Percentiles rank a stretch among this genome's conserved stretches.
Evolutionary conservation across 2,113 vertebrate genomes (phyloP).

Genomic region (Cochlearius cochlearius): DNA sequence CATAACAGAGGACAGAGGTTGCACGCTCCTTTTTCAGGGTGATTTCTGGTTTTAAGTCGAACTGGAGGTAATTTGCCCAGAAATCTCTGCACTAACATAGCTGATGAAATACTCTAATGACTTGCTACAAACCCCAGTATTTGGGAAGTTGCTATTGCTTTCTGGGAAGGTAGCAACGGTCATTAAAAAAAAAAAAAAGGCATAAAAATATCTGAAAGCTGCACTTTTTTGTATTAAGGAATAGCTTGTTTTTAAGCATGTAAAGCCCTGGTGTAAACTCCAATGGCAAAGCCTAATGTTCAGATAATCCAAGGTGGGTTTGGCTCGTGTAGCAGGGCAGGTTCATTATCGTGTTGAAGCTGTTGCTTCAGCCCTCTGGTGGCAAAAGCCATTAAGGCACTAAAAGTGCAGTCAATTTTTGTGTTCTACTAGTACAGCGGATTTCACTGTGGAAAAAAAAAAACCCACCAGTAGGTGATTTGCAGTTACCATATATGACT

Average conservation of each 20-base stretch:
- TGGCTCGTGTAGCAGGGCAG: too few relatives aligned
- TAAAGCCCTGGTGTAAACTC: too few relatives aligned
- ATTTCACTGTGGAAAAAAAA: background rate
- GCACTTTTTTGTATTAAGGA: background rate
- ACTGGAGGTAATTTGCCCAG: background rate
- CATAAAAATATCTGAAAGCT: background rate
- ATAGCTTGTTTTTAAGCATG: background rate
- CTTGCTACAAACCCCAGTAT: background rate
- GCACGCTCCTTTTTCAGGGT: background rate
- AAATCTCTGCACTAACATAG: background rate
- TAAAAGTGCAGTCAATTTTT: background rate
- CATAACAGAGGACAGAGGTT: fast-evolving
- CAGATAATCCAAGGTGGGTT: background rate
- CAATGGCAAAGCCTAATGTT: too few relatives aligned
- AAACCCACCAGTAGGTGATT: too few relatives aligned
- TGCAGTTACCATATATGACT: background rate
- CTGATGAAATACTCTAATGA: background rate
- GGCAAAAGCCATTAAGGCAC: background rate
- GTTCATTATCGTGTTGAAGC: fast-evolving
- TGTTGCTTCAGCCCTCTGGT: background rate
- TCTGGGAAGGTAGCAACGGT: background rate
- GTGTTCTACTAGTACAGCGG: fast-evolving
- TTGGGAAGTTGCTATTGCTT: background rate
- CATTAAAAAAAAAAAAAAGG: background rate
- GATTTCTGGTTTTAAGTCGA: background rate